Conservation (phyloP, 2,797 vertebrate genomes). For the Champsocephalus esox region DNA sequence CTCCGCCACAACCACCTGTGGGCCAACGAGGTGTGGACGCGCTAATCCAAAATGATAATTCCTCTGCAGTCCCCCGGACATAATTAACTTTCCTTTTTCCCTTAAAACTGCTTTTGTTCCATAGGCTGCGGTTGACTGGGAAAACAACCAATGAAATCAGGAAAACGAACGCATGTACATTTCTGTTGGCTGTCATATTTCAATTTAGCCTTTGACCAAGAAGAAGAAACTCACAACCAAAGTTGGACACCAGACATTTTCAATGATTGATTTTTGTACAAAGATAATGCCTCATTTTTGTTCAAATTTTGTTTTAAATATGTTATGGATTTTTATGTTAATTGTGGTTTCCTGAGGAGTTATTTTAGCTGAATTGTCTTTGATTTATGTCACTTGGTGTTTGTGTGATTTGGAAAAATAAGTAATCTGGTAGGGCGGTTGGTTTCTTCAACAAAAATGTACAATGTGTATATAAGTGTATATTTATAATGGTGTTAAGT, state of each 20-base stretch:
- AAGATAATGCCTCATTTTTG: slow-evolving; percentile 10
- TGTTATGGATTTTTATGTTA: slow-evolving; percentile 15
- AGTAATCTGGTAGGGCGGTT: slow-evolving; percentile 15
- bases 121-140: not conserved
- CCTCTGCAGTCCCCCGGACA: not conserved
- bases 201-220: slow-evolving; percentile 5
- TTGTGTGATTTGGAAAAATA: slow-evolving; percentile 18
- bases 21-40: slow-evolving; percentile 79
- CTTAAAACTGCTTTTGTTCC: not conserved
- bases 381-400: slow-evolving; percentile 26
- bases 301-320: slow-evolving; percentile 30
- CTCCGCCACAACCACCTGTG: slow-evolving; percentile 79
- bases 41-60: slow-evolving; percentile 8
- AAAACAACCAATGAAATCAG: slow-evolving; percentile 50
- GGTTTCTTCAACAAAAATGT: slow-evolving; percentile 43
- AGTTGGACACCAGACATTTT: slow-evolving; percentile 3
- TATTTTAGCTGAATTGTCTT: slow-evolving; percentile 34
- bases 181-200: slow-evolving; percentile 34
- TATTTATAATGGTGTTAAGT: slow-evolving; percentile 49
- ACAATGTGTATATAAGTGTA: slow-evolving; percentile 44
- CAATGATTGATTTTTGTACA: not conserved
- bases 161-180: slow-evolving; percentile 2
- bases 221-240: slow-evolving; percentile 15
- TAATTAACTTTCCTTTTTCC: not conserved
- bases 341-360: not conserved